Base-by-base conservation (phyloP, 2,113 vertebrate species). In the Poeciliopsis prolifica region DNA sequence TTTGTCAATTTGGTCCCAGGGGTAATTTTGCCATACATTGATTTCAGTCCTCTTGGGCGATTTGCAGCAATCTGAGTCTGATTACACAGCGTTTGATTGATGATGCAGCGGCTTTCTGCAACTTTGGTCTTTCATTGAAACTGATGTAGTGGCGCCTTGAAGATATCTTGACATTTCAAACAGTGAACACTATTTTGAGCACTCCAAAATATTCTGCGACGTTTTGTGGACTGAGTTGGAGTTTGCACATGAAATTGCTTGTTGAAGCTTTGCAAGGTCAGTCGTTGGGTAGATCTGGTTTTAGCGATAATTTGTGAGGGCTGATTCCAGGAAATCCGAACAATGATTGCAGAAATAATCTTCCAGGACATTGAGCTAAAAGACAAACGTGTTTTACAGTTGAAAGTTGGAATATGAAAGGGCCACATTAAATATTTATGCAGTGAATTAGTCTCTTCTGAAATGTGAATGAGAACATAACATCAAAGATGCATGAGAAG, bases 1-100 rank as follows among this genome's bases (percentile, higher is more conserved):
- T 88, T 88, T 87, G 89, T 91, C 87, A 90, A 65, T 89, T 86
- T 82, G 76, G 77, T 90, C 86, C 77, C 74, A 6, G 65, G 86
- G 82, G 87, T 87, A 86, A 89, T 91, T 91, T 89, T 80, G 85
- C 87, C 85, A 81, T 85, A 87, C 90, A 91, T 90, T 88, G 88
- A 91, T 90, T 83, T 58, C 61, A 30, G 66, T 78, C 84, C 90
- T 91, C 88, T 86, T 80, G 81, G 84, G 88, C 79, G 31, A 91
- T 91, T 89, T 90, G 82, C 78, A 72, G 79, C 77, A 90, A 90
- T 88, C 89, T 83, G 79, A 63, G 77, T 86, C 80, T 89, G 88
- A 92, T 90, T 89, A 88, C 82, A 75, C 78, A 65, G 30, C 10
- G 62, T 72, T 62, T 91, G 88, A 92, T 82, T 83, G 91, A 92